phyloP scores from a whole-genome alignment of 2,888 invertebrate species.

The Adela reaumurella region DNA sequence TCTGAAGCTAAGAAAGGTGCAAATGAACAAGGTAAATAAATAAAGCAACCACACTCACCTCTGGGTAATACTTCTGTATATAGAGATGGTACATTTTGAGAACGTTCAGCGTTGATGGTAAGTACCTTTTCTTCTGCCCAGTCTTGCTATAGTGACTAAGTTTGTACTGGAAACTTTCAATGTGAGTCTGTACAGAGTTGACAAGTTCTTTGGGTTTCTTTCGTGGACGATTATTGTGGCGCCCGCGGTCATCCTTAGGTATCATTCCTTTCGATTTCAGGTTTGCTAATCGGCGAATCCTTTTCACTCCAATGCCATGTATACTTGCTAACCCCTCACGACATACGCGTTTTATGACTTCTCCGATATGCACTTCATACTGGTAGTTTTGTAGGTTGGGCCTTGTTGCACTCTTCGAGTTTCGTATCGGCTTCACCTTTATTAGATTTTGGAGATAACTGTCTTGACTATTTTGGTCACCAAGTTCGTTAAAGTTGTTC shows the following conservation, averaged over 20 bases:
- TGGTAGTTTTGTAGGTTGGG: no score
- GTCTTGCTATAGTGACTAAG: constrained; percentile 1
- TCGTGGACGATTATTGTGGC: background rate
- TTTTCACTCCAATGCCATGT: constrained; percentile 1
- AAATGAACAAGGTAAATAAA: no score
- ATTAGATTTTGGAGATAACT: no score
- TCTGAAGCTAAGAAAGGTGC: no score
- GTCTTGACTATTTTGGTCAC: no score
- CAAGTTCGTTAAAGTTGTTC: no score
- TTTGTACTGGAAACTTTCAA: no score
- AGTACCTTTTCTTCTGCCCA: constrained; percentile 1
- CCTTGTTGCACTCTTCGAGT: no score
- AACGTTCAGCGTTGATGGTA: background rate
- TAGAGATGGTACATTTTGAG: constrained; percentile 1
- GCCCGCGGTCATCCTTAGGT: background rate
- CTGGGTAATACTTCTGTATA: no score
- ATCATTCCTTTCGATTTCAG: constrained; percentile 1
- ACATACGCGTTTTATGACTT: background rate
- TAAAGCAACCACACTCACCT: no score
- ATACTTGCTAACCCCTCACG: constrained; percentile 1
- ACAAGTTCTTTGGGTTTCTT: background rate
- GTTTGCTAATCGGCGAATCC: constrained; percentile 1
- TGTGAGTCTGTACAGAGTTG: background rate
- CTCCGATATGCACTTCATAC: constrained; percentile 1
- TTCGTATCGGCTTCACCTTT: no score